Conservation (phyloP, 1,140 invertebrate genomes). For the Diabrotica virgifera region DNA sequence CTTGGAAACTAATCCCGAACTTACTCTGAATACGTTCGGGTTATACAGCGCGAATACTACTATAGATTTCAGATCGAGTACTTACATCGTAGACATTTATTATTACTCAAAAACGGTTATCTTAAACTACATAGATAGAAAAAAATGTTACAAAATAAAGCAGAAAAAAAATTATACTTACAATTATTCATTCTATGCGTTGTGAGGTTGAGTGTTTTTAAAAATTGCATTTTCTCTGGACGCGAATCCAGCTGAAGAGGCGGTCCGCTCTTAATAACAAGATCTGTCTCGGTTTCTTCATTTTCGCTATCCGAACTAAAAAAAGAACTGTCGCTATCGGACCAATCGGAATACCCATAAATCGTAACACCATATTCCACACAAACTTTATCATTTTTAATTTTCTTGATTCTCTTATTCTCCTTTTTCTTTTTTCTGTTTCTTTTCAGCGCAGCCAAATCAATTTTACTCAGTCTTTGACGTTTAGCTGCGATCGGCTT, state of each 20-base stretch:
- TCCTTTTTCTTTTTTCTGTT: conserved; percentile 24
- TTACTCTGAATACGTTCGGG: no score
- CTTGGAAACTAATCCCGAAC: no score
- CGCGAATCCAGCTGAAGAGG: conserved; percentile 29
- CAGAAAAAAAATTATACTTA: conserved; percentile 32
- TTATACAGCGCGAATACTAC: no score
- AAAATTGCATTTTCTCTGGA: conserved; percentile 39
- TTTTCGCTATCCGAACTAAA: conserved; percentile 36
- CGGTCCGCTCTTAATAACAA: conserved; percentile 40
- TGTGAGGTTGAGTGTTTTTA: conserved; percentile 39
- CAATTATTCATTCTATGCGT: conserved; percentile 41
- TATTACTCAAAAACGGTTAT: no score
- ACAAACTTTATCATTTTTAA: conserved; percentile 17
- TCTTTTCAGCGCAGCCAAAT: conserved; percentile 36
- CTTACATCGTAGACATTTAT: no score
- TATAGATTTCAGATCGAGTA: no score
- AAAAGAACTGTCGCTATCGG: conserved; percentile 27
- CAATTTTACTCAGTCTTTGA: conserved; percentile 43
- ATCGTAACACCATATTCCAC: conserved; percentile 33
- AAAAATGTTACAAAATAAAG: no score
- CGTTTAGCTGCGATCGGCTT: conserved; percentile 29
- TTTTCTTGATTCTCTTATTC: conserved; percentile 5
- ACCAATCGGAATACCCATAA: conserved; percentile 35
- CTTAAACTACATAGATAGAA: no score
- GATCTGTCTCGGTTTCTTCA: conserved; percentile 34